phyloP scores from a whole-genome alignment of 2,797 vertebrate species.

The Myotis daubentonii region DNA sequence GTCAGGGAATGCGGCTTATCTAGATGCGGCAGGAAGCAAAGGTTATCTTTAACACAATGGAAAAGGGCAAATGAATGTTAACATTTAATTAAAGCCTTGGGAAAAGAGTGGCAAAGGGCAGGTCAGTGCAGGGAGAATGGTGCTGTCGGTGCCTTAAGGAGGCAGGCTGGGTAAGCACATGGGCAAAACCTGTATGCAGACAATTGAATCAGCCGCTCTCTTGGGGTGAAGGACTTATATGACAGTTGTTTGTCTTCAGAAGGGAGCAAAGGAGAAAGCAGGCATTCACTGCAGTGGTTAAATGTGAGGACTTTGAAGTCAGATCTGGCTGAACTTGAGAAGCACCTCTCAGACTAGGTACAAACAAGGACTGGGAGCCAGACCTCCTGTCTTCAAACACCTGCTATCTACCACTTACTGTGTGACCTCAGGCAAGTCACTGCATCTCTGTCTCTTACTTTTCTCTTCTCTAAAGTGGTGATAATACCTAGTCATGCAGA shows the following conservation, averaged over 20 bases:
- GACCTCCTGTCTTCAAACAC: background rate
- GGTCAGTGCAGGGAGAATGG: slow-evolving; percentile 40
- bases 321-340: background rate
- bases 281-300: background rate
- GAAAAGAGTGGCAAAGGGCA: slow-evolving; percentile 65
- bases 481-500: background rate
- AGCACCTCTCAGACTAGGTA: background rate
- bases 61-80: slow-evolving; percentile 79
- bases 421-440: background rate
- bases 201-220: background rate
- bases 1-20: slow-evolving; percentile 68
- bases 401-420: fast-evolving
- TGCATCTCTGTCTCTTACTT: background rate
- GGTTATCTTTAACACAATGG: slow-evolving; percentile 70
- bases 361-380: background rate
- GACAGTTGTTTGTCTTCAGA: background rate
- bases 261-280: background rate
- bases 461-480: background rate
- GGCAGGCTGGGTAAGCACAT: background rate
- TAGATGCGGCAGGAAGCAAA: slow-evolving; percentile 63
- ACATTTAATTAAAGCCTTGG: slow-evolving; percentile 76
- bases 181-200: background rate
- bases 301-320: background rate
- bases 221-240: background rate
- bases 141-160: background rate